Conservation (phyloP, 2,113 vertebrate genomes). For the Eulemur rufifrons region DNA sequence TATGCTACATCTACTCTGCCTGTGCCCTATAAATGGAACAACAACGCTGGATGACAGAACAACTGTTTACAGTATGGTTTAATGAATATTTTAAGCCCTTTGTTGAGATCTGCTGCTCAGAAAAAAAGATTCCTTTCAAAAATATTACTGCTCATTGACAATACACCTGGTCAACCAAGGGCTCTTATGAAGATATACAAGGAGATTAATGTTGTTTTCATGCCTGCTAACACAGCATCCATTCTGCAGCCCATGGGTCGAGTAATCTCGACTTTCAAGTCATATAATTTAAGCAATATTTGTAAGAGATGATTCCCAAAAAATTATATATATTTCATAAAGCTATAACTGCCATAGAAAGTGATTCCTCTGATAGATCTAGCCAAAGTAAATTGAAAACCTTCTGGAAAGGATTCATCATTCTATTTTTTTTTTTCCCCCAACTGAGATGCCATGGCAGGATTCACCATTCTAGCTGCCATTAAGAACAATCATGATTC, state of each 20-base stretch:
- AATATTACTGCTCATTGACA: not conserved
- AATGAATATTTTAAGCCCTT: not conserved
- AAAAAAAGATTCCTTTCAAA: not conserved
- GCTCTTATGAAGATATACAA: not conserved
- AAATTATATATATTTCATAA: not conserved
- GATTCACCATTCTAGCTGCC: not conserved
- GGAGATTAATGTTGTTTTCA: not conserved
- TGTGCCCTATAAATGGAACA: not conserved
- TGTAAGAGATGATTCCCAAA: too few species aligned
- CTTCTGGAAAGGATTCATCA: not conserved
- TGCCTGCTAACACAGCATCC: not conserved
- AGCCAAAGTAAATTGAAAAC: not conserved
- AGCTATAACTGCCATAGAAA: not conserved
- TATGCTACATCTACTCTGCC: not conserved
- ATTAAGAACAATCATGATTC: not conserved
- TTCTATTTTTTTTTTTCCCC: not conserved
- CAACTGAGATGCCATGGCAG: not conserved
- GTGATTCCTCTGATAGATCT: not conserved
- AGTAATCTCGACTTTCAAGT: not conserved
- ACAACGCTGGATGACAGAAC: not conserved
- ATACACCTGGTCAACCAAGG: not conserved
- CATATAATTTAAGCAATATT: not conserved
- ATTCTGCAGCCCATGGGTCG: not conserved
- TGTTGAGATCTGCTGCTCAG: not conserved
- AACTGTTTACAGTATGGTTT: not conserved